Evolutionary conservation across 2,113 vertebrate genomes (phyloP).

Genomic region (Columbina picui): DNA sequence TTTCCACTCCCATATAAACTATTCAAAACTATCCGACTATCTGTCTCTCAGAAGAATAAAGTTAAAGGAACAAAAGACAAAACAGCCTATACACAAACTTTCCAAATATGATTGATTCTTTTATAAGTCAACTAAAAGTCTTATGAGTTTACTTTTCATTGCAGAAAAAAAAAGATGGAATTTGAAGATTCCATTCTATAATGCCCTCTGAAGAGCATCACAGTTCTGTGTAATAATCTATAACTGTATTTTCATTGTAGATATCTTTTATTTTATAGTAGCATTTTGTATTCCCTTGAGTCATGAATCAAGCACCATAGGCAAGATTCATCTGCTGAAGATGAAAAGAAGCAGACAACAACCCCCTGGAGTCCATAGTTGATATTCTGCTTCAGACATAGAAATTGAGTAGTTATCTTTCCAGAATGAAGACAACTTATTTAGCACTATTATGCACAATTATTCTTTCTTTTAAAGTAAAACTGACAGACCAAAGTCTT

Average conservation of each 20-base stretch:
- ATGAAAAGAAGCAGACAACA: slow-evolving; percentile 64
- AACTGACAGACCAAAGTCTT: neutral
- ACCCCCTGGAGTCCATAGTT: slow-evolving; percentile 38
- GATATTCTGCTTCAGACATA: slow-evolving; percentile 40
- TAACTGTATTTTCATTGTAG: slow-evolving; percentile 63
- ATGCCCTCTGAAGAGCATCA: slow-evolving; percentile 46
- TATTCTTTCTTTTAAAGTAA: slow-evolving; percentile 25
- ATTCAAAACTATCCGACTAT: slow-evolving; percentile 1
- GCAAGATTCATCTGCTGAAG: slow-evolving; percentile 60
- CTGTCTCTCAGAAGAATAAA: neutral
- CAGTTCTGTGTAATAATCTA: slow-evolving; percentile 49
- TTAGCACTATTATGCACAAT: slow-evolving; percentile 42
- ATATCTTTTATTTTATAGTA: slow-evolving; percentile 67
- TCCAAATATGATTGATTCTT: slow-evolving; percentile 56
- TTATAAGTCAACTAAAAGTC: slow-evolving; percentile 40
- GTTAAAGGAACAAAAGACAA: slow-evolving; percentile 18
- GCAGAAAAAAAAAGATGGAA: slow-evolving; percentile 20
- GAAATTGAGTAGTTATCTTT: slow-evolving; percentile 48
- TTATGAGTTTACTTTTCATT: slow-evolving; percentile 60
- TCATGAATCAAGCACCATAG: slow-evolving; percentile 55
- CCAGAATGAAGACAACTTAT: slow-evolving; percentile 39
- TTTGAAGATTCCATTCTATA: slow-evolving; percentile 58
- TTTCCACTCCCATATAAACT: neutral
- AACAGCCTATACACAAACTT: slow-evolving; percentile 19
- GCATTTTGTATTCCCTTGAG: slow-evolving; percentile 55